phyloP scores from a whole-genome alignment of 2,113 vertebrate species.

The Pomatostomus ruficeps region DNA sequence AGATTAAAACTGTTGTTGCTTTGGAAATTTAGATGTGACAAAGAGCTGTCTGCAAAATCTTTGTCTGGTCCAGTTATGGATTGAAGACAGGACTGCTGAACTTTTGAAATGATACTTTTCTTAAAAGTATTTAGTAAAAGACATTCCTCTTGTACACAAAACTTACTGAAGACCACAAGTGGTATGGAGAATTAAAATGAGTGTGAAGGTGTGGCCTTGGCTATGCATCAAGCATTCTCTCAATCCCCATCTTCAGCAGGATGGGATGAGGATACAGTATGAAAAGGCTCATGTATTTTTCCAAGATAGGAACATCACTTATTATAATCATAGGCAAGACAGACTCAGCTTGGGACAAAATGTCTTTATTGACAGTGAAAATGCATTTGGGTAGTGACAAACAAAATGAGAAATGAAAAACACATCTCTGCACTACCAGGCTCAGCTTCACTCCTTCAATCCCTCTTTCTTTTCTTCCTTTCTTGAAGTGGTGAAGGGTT shows the following conservation, averaged over 20 bases:
- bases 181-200: neutral
- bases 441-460: neutral
- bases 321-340: neutral
- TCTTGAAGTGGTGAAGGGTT: fast-evolving
- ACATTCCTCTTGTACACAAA: neutral
- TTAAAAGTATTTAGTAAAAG: neutral
- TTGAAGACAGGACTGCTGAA: neutral
- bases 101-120: neutral
- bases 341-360: neutral
- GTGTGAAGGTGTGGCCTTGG: neutral
- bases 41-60: neutral
- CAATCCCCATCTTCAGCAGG: neutral
- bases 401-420: neutral
- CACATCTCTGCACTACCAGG: too few species aligned
- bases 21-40: neutral
- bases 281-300: neutral
- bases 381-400: neutral
- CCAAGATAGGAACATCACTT: neutral
- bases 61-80: neutral
- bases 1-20: neutral
- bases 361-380: neutral
- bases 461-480: fast-evolving
- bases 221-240: neutral
- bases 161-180: neutral
- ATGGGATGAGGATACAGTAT: neutral